Evolutionary conservation across 2,888 invertebrate genomes (phyloP), one percentile per base, ranked within the genome.

Genomic region (Augochlorella aurata): DNA sequence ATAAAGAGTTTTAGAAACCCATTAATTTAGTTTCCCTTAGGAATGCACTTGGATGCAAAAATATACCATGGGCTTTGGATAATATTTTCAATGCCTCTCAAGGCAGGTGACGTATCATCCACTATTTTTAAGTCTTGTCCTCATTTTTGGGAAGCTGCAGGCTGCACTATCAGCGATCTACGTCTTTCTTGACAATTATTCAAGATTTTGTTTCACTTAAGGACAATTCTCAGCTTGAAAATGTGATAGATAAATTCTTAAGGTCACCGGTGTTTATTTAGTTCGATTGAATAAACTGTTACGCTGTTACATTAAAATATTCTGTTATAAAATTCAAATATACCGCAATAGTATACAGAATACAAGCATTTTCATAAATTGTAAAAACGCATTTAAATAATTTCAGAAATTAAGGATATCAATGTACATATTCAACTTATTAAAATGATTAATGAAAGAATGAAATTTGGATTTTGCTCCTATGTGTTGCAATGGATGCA

Each of bases 71-170:
- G 67, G n/a, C 65, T 74, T 70, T 69, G 74, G 72, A 66, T 65
- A 78, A 79, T 78, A 82, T 79, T 79, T 50, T 83, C 71, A 82
- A 78, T 77, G 78, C 72, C 72, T 45, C 14, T 61, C 69, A 49
- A 44, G 50, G 54, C 45, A 73, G 75, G 54, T 21, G 63, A 66
- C 67, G 70, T 67, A 74, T 74, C 75, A 68, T 16, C 21, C 38
- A 65, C 79, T 85, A 85, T 85, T 85, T 85, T 77, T 82, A 84
- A 71, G 52, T 52, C 81, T n/a, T 58, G 82, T 70, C 82, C 82
- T 18, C 75, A 52, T 75, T 84, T 68, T 85, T 81, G 74, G 24
- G 63, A 50, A 45, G 66, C 16, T 75, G 74, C 83, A 71, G 47
- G 38, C n/a, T 67, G 72, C 69, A n/a, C 58, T 77, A 83, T 81